These are phyloP conservation scores for Acanthopleura granulata DNA, from an alignment of 2,888 invertebrate genomes.

Conservation along the genomic window DNA sequence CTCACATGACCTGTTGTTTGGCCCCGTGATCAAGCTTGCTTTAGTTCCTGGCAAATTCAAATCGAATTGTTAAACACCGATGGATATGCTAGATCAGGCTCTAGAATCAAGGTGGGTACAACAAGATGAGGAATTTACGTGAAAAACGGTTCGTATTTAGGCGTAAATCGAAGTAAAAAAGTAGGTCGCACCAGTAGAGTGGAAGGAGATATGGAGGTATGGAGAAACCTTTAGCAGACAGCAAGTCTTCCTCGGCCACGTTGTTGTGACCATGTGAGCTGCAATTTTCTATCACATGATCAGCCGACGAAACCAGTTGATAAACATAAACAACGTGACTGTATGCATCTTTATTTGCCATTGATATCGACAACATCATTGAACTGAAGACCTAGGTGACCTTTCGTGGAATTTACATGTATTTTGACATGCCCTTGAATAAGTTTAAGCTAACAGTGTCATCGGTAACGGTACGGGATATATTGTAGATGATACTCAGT, in stretches of 20 bases:
- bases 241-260: neutral
- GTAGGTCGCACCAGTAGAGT: conserved; percentile 4
- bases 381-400: too few relatives aligned
- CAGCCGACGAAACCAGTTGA: neutral
- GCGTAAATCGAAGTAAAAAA: neutral
- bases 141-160: neutral
- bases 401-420: too few relatives aligned
- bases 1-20: conserved; percentile 72
- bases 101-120: conserved; percentile 66
- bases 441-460: too few relatives aligned
- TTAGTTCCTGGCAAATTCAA: conserved; percentile 70
- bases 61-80: conserved; percentile 59
- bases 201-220: neutral
- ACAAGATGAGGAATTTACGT: neutral
- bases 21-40: conserved; percentile 71
- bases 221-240: neutral
- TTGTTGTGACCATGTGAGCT: conserved; percentile 16
- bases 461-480: too few relatives aligned
- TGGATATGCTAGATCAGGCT: conserved; percentile 69
- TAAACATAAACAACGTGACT: neutral
- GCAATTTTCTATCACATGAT: conserved; percentile 7
- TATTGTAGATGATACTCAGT: too few relatives aligned
- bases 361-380: too few relatives aligned
- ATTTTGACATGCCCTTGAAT: too few relatives aligned
- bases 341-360: too few relatives aligned